A percentile compares a stretch with the other conserved stretches of the same genome.
Evolutionary conservation across 2,113 vertebrate species (phyloP).

Genomic region (Ceyx cyanopectus): DNA sequence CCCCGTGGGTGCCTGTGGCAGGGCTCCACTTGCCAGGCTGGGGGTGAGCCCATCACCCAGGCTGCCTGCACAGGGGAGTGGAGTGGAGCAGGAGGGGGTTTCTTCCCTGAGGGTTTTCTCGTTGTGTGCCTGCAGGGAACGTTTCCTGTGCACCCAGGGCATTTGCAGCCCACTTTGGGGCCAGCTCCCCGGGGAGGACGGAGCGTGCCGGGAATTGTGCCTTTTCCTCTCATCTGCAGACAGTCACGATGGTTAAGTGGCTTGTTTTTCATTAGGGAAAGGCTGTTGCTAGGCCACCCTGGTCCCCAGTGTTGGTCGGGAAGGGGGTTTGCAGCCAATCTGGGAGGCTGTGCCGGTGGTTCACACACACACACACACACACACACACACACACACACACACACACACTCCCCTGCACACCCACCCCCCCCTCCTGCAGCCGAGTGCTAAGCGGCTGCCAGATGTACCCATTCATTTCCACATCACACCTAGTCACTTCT

Average conservation of each 20-base stretch:
- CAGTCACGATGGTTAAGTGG: constrained; percentile 53
- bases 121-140: not conserved
- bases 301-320: constrained; percentile 8
- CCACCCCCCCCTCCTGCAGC: not conserved
- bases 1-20: accelerated
- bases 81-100: not conserved
- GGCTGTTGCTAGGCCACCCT: constrained; percentile 73
- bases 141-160: accelerated
- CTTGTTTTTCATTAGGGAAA: constrained; percentile 71
- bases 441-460: constrained; percentile 30
- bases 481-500: constrained; percentile 37
- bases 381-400: not conserved
- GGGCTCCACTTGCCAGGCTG: not conserved
- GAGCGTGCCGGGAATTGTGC: not conserved
- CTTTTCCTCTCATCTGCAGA: not conserved
- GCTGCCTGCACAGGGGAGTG: not conserved
- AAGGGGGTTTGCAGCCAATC: constrained; percentile 58
- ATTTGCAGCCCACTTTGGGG: not conserved
- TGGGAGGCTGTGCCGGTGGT: not conserved
- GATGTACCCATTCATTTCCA: constrained; percentile 37
- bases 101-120: not conserved
- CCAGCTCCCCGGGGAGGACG: not conserved
- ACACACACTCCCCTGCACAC: not conserved
- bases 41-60: not conserved
- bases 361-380: not conserved